Evolutionary conservation across 2,113 vertebrate species (phyloP).

Genomic region (Melanerpes formicivorus): DNA sequence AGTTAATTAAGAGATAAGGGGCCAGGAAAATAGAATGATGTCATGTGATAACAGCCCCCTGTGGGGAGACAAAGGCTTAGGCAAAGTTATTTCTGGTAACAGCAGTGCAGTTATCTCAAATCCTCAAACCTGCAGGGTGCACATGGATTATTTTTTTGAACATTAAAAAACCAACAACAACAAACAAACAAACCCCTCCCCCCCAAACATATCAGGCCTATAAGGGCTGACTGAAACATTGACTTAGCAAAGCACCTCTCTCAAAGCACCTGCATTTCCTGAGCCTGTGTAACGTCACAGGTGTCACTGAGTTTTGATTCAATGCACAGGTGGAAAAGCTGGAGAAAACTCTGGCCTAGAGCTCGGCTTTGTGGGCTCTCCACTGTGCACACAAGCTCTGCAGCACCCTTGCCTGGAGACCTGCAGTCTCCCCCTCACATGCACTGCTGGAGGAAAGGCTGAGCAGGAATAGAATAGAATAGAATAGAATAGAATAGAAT

Average conservation of each 20-base stretch:
- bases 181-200: too few species aligned
- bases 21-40: slow-evolving; percentile 46
- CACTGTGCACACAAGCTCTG: too few species aligned
- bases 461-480: background rate
- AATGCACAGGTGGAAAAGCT: background rate
- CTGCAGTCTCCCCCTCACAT: background rate
- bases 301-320: background rate
- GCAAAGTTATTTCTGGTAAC: slow-evolving; percentile 39
- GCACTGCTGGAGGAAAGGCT: background rate
- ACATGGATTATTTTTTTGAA: rapidly evolving
- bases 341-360: background rate
- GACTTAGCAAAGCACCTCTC: background rate
- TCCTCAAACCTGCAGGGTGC: background rate
- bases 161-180: background rate
- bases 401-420: background rate
- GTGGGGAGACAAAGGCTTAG: slow-evolving; percentile 25
- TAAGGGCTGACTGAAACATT: background rate
- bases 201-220: background rate
- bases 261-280: background rate
- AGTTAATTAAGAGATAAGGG: slow-evolving; percentile 71
- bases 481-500: too few species aligned
- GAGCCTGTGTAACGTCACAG: background rate
- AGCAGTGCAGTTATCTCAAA: background rate
- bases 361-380: background rate
- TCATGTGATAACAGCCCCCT: slow-evolving; percentile 42